Evolutionary conservation across 1,140 invertebrate species (phyloP), one percentile per base, ranked within the genome.

Genomic region (Triops longicaudatus): DNA sequence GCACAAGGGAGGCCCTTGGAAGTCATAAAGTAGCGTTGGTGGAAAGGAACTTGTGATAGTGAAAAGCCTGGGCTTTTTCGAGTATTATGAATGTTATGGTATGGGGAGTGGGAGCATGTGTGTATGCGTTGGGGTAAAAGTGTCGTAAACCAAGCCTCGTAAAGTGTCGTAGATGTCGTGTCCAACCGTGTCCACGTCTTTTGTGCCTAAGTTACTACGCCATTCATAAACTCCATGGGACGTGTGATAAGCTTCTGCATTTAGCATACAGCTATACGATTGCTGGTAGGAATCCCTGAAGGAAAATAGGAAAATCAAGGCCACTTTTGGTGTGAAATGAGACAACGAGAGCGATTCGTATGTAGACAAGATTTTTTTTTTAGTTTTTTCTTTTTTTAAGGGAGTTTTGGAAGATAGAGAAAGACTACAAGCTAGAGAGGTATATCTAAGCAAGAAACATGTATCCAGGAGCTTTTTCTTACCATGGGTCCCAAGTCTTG

Each of bases 151-250:
- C 17, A 17, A 44, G 43, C 11, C 43, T 17, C 43, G 17, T 1
- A 44, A 44, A 44, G 43, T 44, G 43, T 63, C 50, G 50, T 63
- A 63, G 50, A 63, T 63, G 50, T 63, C 50, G 50, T 63, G 50
- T 63, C 50, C 50, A 63, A 63, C 10, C 14, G 50, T 63, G 50
- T 17, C 50, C 50, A n/a, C 14, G 50, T 63, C 50, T 63, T 63
- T 22, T 63, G 10, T 10, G n/a, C n/a, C 22, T 63, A 63, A 63
- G 50, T 63, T 63, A 63, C 50, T 9, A 63, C 5, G 50, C 50
- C 50, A 63, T 63, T 63, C 50, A 63, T 63, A 63, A 63, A 63
- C 17, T 22, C 22, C 0, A 5, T 63, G 17, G 31, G 50, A 63
- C 50, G 14, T 10, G 14, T 22, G 50, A 63, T 63, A 63, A 63